Evolutionary conservation across 2,113 vertebrate genomes (phyloP), one percentile per base, ranked within the genome.

Genomic region (Aphyosemion australe): DNA sequence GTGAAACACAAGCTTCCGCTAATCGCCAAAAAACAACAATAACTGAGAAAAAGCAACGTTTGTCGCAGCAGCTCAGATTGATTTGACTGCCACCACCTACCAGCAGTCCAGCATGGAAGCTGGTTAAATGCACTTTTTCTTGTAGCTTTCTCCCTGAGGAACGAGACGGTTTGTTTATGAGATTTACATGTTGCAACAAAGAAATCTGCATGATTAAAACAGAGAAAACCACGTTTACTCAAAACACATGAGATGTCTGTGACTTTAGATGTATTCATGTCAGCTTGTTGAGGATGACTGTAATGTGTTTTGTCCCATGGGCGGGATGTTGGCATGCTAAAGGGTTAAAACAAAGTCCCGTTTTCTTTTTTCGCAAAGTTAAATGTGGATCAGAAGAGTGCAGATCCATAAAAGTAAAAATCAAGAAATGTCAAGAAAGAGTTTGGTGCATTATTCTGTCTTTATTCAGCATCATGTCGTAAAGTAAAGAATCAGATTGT

Each of bases 11-110:
- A 39, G 15, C 61, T 69, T 31, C 8, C 14, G 41, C 21, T 78
- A 60, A 80, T 79, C 39, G 14, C 12, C 54, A 37, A 64, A 82
- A 79, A 37, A 8, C 34, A 37, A 54, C 54, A 73, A 26, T 55
- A 69, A 73, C 49, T 61, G 45, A 20, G 63, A 67, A 49, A 20
- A 76, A 12, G 69, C 34, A 34, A 81, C 61, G 49, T 75, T 64
- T 59, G 49, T 76, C 48, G 76, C 56, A 50, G 54, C 64, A 49
- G 54, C 37, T 43, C 66, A 48, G 52, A 69, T 66, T 48, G 48
- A 56, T 79, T 26, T 61, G 47, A 61, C 39, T 76, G 34, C 32
- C 53, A 37, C 20, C 54, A 69, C 19, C 60, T 20, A 55, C 32
- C 57, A 61, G 37, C 20, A 61, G 16, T 51, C 56, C 14, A 55